Conservation (phyloP, 2,113 vertebrate genomes). For the Hystrix cristata region DNA sequence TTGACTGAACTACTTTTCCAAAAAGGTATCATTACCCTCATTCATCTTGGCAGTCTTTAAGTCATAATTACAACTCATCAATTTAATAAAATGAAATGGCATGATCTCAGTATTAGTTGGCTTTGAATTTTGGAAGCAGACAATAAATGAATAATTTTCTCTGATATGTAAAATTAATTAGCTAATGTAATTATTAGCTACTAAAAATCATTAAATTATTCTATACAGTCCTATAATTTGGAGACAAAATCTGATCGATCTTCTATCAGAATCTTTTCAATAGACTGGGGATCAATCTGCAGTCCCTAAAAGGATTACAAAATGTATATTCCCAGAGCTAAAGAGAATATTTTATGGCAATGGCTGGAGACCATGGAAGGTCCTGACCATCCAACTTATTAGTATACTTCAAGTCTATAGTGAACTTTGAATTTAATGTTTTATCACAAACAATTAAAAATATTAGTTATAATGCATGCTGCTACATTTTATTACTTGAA, state of each 20-base stretch:
- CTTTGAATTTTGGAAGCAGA: background rate
- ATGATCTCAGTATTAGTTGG: background rate
- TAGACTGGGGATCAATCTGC: background rate
- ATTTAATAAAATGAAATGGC: background rate
- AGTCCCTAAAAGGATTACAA: background rate
- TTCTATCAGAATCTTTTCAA: background rate
- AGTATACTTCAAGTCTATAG: background rate
- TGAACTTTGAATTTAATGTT: background rate
- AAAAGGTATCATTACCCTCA: background rate
- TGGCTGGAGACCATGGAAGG: background rate
- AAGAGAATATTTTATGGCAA: background rate
- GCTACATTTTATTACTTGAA: background rate
- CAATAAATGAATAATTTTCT: slow-evolving; percentile 10
- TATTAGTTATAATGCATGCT: background rate
- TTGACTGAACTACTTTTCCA: background rate
- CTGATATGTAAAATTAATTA: background rate
- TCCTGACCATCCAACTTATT: background rate
- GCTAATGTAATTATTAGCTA: background rate
- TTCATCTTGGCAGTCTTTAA: background rate
- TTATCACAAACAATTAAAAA: background rate
- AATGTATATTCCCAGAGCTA: background rate
- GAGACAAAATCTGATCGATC: background rate
- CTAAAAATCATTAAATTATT: slow-evolving; percentile 37
- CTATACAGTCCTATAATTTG: background rate
- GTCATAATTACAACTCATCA: background rate